Evolutionary conservation across 2,797 vertebrate species (phyloP).

Genomic region (Valencia hispanica): DNA sequence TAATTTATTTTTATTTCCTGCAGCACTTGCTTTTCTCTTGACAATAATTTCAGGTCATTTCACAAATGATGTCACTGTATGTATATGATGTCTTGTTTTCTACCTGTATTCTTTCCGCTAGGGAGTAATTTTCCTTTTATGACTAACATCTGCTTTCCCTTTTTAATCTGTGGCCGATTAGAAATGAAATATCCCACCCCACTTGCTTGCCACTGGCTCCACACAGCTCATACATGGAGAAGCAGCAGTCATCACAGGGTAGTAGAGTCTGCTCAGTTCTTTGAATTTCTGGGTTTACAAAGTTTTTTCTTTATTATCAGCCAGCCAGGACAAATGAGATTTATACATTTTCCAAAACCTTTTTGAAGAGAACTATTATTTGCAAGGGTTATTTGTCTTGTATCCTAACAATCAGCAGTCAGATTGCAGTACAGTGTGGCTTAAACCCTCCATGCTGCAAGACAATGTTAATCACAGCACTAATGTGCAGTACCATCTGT

Average conservation of each 20-base stretch:
- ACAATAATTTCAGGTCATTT: conserved; percentile 6
- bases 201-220: not conserved
- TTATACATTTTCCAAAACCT: not conserved
- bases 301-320: conserved; percentile 1
- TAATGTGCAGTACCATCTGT: not conserved
- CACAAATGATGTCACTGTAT: not conserved
- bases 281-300: not conserved
- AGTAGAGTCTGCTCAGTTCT: not conserved
- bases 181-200: not conserved
- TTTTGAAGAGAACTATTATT: not conserved
- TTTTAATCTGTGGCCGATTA: conserved; percentile 6
- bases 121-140: conserved; percentile 1
- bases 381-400: not conserved
- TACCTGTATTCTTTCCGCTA: conserved; percentile 3
- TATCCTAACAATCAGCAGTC: not conserved
- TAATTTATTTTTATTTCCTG: not conserved
- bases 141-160: conserved; percentile 3
- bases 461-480: not conserved
- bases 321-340: not conserved
- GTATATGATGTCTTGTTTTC: not conserved
- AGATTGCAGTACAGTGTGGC: not conserved
- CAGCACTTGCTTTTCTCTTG: not conserved
- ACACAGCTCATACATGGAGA: not conserved
- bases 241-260: conserved; percentile 4
- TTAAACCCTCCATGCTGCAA: not conserved